Evolutionary conservation across 1,140 invertebrate genomes (phyloP).

Genomic region (Eubasilissa regina): DNA sequence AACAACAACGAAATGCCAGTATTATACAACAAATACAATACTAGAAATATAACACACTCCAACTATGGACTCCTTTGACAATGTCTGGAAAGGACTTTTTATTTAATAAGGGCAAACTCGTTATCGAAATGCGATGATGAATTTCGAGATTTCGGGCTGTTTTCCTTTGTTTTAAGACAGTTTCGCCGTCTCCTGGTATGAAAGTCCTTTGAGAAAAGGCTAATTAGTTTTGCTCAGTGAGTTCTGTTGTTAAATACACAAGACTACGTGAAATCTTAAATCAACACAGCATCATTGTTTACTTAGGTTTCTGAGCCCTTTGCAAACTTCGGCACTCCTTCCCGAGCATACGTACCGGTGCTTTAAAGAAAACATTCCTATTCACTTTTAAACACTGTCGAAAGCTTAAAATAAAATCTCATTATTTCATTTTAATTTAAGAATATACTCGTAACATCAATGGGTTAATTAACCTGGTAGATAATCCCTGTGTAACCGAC

Average conservation of each 20-base stretch:
- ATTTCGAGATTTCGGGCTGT: neutral
- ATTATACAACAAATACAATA: too few species aligned
- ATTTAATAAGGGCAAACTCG: neutral
- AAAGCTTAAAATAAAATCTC: too few species aligned
- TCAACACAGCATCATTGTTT: slow-evolving; percentile 1
- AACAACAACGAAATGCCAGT: too few species aligned
- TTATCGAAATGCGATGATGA: neutral
- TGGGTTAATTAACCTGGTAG: too few species aligned
- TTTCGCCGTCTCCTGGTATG: neutral
- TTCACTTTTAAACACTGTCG: too few species aligned
- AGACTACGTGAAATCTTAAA: neutral
- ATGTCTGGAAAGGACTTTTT: neutral
- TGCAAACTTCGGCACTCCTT: neutral
- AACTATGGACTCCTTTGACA: neutral
- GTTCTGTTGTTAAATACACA: neutral
- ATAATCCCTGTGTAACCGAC: too few species aligned
- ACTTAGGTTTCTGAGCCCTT: neutral
- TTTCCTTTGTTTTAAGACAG: neutral
- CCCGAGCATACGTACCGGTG: too few species aligned
- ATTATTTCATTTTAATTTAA: too few species aligned
- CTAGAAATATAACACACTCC: too few species aligned
- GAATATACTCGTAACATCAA: too few species aligned
- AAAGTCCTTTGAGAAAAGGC: neutral
- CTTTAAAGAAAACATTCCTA: too few species aligned
- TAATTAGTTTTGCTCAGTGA: slow-evolving; percentile 8